phyloP scores from a whole-genome alignment of 37 sponge, comb jelly and placozoan species.

The Axinella damicornis region DNA sequence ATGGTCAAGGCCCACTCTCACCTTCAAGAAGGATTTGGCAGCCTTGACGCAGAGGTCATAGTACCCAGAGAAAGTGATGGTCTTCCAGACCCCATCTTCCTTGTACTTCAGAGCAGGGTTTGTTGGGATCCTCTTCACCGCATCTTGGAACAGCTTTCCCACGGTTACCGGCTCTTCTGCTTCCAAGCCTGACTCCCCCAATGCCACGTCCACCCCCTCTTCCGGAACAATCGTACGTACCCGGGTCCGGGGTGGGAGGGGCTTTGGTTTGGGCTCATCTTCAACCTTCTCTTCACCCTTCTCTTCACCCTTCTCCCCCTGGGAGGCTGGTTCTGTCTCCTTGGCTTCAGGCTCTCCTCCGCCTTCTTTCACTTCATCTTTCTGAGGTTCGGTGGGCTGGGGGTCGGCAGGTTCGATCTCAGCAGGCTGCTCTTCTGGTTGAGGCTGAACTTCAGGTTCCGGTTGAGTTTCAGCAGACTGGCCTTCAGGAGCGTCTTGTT shows the following conservation, averaged over 20 bases:
- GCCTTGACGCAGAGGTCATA: slow-evolving; percentile 41
- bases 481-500: no score
- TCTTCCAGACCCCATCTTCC: slow-evolving; percentile 39
- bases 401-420: neutral
- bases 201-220: slow-evolving; percentile 41
- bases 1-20: slow-evolving; percentile 22
- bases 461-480: no score
- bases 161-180: slow-evolving; percentile 56
- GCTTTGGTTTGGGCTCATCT: neutral
- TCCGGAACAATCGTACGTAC: slow-evolving; percentile 38
- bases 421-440: no score
- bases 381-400: neutral
- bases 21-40: slow-evolving; percentile 85
- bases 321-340: neutral
- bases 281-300: neutral
- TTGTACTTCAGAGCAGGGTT: slow-evolving; percentile 56
- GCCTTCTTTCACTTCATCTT: neutral
- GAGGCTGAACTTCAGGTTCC: no score
- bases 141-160: slow-evolving; percentile 32
- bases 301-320: neutral
- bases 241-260: slow-evolving; percentile 6
- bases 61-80: slow-evolving; percentile 66
- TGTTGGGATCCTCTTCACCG: slow-evolving; percentile 37
- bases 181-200: slow-evolving; percentile 23
- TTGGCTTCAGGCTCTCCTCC: neutral